Percentiles rank a stretch among this genome's conserved stretches.
Evolutionary conservation across 2,797 vertebrate genomes (phyloP).

Genomic region (Pseudomugil tenellus): DNA sequence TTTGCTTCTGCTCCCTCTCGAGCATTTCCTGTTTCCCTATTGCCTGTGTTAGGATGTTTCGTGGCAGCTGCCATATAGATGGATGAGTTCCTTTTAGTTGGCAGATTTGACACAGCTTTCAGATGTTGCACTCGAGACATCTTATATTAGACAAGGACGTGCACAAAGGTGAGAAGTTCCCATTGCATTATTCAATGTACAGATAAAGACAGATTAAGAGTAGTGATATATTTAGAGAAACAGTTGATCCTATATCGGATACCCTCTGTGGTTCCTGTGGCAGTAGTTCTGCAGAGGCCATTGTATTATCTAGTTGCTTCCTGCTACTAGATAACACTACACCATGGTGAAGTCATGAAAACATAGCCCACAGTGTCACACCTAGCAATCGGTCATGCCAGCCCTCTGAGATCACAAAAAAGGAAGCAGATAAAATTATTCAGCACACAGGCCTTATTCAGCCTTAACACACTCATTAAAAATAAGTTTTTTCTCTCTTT

Average conservation of each 20-base stretch:
- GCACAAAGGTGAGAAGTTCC: slow-evolving; percentile 66
- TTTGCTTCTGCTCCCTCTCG: slow-evolving; percentile 38
- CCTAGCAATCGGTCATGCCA: not conserved
- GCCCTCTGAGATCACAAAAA: not conserved
- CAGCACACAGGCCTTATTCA: too few relatives aligned
- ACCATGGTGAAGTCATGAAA: not conserved
- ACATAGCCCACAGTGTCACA: not conserved
- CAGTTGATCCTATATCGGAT: not conserved
- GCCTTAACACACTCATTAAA: too few relatives aligned
- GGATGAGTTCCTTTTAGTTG: slow-evolving; percentile 75
- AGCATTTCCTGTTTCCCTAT: slow-evolving; percentile 47
- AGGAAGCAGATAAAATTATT: not conserved
- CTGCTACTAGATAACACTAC: not conserved
- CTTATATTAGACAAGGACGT: slow-evolving; percentile 62
- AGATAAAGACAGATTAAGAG: not conserved
- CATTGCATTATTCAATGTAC: not conserved
- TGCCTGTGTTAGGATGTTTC: slow-evolving; percentile 73
- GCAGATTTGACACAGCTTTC: slow-evolving; percentile 67
- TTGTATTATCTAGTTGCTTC: not conserved
- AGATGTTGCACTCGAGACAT: slow-evolving; percentile 72
- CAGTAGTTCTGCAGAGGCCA: slow-evolving; percentile 2
- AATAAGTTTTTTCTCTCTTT: too few relatives aligned
- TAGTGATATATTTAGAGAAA: not conserved
- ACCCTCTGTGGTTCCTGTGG: slow-evolving; percentile 1
- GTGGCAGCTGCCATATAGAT: slow-evolving; percentile 77